These are phyloP conservation scores for Drosophila cognata DNA, from an alignment of 2,888 invertebrate genomes.

Conservation along the genomic window DNA sequence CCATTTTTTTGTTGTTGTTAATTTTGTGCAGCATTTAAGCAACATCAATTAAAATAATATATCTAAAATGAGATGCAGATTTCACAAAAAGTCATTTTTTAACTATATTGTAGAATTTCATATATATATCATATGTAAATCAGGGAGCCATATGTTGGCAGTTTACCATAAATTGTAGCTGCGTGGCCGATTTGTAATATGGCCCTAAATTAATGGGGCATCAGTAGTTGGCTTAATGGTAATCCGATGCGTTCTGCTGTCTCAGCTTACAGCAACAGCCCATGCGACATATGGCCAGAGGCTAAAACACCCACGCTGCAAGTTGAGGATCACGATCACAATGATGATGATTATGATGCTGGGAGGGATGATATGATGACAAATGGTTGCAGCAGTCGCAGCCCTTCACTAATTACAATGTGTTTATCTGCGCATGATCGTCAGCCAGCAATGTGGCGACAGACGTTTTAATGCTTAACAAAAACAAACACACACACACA, in stretches of 20 bases:
- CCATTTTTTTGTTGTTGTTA: not conserved
- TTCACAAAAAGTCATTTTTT: not conserved
- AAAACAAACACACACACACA: slow-evolving; percentile 10
- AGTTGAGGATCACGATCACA: slow-evolving; percentile 6
- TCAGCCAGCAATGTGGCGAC: slow-evolving; percentile 71
- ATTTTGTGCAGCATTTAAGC: no score
- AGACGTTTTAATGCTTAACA: slow-evolving; percentile 55
- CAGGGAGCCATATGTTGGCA: not conserved
- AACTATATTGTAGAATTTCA: not conserved
- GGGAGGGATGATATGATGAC: slow-evolving; percentile 33
- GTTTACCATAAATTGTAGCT: slow-evolving; percentile 19
- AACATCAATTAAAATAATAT: not conserved
- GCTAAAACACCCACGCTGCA: slow-evolving; percentile 31
- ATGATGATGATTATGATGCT: slow-evolving; percentile 17
- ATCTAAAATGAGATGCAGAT: not conserved
- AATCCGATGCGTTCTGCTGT: slow-evolving; percentile 65
- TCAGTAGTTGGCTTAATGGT: slow-evolving; percentile 45
- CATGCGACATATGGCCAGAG: slow-evolving; percentile 65
- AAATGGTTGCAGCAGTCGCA: slow-evolving; percentile 37
- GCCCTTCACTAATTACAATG: slow-evolving; percentile 74
- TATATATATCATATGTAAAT: not conserved
- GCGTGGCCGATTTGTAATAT: slow-evolving; percentile 24
- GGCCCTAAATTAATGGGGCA: slow-evolving; percentile 18
- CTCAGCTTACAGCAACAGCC: slow-evolving; percentile 68
- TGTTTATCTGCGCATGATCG: slow-evolving; percentile 72